Evolutionary conservation across 2,113 vertebrate genomes (phyloP).

Genomic region (Lepus timidus): DNA sequence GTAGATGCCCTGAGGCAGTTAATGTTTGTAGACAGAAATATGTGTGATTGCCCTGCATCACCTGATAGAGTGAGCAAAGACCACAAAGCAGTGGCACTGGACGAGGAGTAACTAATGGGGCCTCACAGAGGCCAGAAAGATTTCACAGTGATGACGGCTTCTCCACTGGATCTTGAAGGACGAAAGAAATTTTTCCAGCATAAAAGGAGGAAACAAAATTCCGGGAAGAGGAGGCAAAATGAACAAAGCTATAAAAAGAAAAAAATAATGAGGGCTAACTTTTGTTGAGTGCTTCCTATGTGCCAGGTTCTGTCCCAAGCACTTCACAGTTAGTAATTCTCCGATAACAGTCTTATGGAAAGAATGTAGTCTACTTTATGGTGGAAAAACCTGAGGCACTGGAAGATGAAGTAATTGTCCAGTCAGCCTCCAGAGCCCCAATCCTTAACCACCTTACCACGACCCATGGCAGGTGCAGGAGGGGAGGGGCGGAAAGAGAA

Average conservation of each 20-base stretch:
- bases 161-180: neutral
- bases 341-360: neutral
- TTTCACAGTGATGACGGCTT: neutral
- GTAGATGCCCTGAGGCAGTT: neutral
- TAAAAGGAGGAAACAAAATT: neutral
- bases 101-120: neutral
- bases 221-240: constrained; percentile 14
- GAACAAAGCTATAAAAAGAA: neutral
- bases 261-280: neutral
- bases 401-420: neutral
- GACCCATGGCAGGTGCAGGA: neutral
- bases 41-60: neutral
- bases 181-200: constrained; percentile 7
- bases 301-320: neutral
- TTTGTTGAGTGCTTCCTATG: neutral
- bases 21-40: neutral
- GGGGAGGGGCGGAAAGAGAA: accelerated
- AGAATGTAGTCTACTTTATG: neutral
- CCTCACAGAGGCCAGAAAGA: neutral
- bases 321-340: constrained; percentile 17
- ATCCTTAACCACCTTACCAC: neutral
- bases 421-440: neutral
- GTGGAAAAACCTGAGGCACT: neutral
- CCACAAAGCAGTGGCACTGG: neutral
- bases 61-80: neutral